Evolutionary conservation across 2,113 vertebrate genomes (phyloP), one percentile per base, ranked within the genome.

Genomic region (Ochotona curzoniae): DNA sequence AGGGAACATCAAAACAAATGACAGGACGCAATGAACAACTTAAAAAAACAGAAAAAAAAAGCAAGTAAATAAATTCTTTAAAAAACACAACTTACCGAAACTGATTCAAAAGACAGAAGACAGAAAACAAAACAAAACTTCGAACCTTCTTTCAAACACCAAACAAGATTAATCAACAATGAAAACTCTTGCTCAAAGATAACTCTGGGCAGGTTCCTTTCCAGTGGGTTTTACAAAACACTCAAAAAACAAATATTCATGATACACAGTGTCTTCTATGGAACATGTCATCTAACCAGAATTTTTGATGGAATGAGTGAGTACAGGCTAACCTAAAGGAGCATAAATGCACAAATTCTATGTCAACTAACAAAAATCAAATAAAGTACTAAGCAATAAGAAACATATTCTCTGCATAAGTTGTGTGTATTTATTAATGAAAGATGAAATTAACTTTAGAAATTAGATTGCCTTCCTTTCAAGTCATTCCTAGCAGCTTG

Each of bases 21-120:
- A 51, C 28, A 73, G 30, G 7, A 87, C 8, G 63, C 11, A 49
- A 79, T 69, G 35, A 84, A 75, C 14, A 54, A 57, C 7, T 69
- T 87, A 44, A 64, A 49, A 88, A 94, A 92, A 82, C 49, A 28
- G 49, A 82, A 85, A 83, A 44, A 44, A 57, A 57, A 5, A 18
- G 44, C 5, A 90, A 80, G 47, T 35, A n/a, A 18, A 87, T 80
- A 44, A 35, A 8, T 75, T 89, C 26, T 88, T 83, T 74, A 78
- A 91, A 94, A 93, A 93, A 73, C 38, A 10, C 44, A 83, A 44
- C 51, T 74, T 70, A 32, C 11, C 60, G 79, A 47, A 83, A 74
- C 15, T 44, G 13, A 90, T 54, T 74, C 18, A 49, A 44, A 44
- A 80, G 17, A 60, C 3, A 26, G 6, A 64, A 75, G 63, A 10